Conservation (phyloP, 2,113 vertebrate species). For the Leucopternis melanops region DNA sequence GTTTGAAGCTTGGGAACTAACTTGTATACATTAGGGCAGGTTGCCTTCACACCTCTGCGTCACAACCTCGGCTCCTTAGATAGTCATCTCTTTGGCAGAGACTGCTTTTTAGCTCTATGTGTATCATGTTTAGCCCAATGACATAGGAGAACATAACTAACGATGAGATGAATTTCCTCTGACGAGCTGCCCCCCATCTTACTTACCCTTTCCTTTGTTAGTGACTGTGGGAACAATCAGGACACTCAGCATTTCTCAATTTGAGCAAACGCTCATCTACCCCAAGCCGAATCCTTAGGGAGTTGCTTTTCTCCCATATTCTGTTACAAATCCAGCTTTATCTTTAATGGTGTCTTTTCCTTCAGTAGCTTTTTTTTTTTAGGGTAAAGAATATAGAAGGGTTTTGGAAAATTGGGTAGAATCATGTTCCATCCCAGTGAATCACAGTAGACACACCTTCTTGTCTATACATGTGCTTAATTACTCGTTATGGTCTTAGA, state of each 20-base stretch:
- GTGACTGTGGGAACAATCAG: not conserved
- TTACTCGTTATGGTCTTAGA: not conserved
- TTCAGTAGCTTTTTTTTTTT: not conserved
- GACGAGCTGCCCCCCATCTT: not conserved
- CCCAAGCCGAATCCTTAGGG: not conserved
- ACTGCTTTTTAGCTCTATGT: not conserved
- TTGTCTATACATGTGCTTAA: not conserved
- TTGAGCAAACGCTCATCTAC: not conserved
- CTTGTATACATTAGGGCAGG: not conserved
- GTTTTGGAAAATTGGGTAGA: not conserved
- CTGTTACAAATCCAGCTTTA: not conserved
- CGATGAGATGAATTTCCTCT: not conserved
- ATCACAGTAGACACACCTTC: not conserved
- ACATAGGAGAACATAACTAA: not conserved
- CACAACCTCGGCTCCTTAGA: accelerated
- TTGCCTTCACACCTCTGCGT: not conserved
- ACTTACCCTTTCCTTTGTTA: not conserved
- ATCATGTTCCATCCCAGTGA: not conserved
- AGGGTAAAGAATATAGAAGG: not conserved
- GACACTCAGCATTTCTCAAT: not conserved
- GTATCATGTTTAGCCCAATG: not conserved
- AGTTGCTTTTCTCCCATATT: not conserved
- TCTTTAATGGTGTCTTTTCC: not conserved
- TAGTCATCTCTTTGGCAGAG: not conserved
- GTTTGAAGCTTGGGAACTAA: not conserved